phyloP scores from a whole-genome alignment of 2,888 invertebrate species.

The Harpagoxenus sublaevis region DNA sequence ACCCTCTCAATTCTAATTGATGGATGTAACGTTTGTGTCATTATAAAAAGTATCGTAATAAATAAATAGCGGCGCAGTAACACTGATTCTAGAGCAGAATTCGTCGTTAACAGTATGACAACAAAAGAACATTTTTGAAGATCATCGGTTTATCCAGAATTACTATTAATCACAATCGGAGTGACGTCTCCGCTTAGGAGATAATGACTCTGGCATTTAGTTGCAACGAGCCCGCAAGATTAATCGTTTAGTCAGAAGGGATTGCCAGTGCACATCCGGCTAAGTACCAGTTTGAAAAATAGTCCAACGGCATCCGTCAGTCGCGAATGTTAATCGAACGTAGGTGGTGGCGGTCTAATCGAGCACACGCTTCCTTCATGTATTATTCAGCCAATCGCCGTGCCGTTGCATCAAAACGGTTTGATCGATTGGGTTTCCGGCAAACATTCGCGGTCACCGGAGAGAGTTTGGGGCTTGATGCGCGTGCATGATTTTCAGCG shows the following conservation, averaged over 20 bases:
- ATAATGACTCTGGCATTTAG: constrained; percentile 63
- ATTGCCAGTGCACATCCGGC: constrained; percentile 63
- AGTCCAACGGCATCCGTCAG: constrained; percentile 46
- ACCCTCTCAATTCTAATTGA: background rate
- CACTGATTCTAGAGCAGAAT: background rate
- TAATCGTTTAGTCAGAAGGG: constrained; percentile 67
- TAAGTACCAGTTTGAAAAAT: constrained; percentile 49
- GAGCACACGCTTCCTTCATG: constrained; percentile 68
- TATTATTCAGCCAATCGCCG: constrained; percentile 69
- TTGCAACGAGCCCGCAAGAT: constrained; percentile 59
- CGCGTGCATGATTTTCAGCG: constrained; percentile 41
- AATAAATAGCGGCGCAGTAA: background rate
- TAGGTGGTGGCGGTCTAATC: constrained; percentile 66
- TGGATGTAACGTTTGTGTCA: background rate
- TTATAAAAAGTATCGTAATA: background rate
- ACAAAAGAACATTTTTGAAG: constrained; percentile 7
- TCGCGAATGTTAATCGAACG: constrained; percentile 58
- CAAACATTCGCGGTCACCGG: constrained; percentile 58
- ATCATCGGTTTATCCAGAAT: background rate
- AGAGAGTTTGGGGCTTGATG: constrained; percentile 25
- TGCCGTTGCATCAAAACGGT: constrained; percentile 68
- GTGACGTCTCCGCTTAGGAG: constrained; percentile 46
- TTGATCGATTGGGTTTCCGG: constrained; percentile 65
- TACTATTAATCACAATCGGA: constrained; percentile 58
- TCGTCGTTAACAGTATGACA: background rate